phyloP scores from a whole-genome alignment of 2,888 invertebrate species.

The Meghimatium bilineatum region DNA sequence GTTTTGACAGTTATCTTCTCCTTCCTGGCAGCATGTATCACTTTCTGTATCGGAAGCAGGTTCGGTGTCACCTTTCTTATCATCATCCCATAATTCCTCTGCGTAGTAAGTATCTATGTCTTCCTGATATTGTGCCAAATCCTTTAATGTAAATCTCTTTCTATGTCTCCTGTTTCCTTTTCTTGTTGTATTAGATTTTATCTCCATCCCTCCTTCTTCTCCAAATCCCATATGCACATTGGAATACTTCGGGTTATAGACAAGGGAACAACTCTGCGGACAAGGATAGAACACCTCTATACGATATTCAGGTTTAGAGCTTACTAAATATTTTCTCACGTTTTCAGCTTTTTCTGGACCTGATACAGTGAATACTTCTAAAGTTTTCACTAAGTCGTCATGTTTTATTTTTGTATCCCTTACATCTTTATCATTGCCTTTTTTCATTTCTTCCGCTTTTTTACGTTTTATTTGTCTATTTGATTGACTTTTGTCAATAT shows the following conservation, averaged over 20 bases:
- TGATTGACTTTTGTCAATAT: constrained; percentile 20
- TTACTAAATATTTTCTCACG: neutral
- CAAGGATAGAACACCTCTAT: constrained; percentile 52
- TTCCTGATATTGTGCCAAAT: neutral
- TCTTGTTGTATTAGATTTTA: neutral
- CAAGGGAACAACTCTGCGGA: constrained; percentile 51
- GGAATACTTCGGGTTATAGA: constrained; percentile 54
- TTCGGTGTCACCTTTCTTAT: neutral
- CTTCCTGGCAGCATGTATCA: neutral
- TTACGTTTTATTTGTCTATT: constrained; percentile 19
- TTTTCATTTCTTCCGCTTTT: constrained; percentile 5
- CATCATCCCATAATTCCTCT: neutral
- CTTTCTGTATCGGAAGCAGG: neutral
- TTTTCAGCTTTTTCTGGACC: neutral
- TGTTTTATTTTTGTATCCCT: neutral
- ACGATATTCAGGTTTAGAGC: constrained; percentile 33
- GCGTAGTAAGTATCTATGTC: neutral
- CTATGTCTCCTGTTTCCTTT: constrained; percentile 13
- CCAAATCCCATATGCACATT: constrained; percentile 16
- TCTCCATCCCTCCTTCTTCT: constrained; percentile 33
- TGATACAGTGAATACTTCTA: constrained; percentile 10
- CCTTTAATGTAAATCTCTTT: neutral
- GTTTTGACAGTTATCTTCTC: neutral
- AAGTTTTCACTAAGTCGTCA: neutral
- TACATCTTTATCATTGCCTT: no score